phyloP scores from a whole-genome alignment of 1,140 invertebrate species.

The Eriosoma lanigerum region DNA sequence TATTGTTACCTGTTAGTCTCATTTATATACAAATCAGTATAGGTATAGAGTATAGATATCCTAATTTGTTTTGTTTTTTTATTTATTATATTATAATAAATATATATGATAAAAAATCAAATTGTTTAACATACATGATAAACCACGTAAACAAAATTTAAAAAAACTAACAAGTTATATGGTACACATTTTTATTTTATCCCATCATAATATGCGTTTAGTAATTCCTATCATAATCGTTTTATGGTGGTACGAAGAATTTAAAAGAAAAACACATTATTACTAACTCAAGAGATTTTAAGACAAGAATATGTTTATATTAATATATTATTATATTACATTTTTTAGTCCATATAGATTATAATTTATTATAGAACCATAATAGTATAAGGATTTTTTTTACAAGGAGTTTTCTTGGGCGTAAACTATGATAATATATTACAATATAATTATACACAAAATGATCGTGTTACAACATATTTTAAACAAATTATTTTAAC shows the following conservation, averaged over 20 bases:
- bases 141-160: too few relatives aligned
- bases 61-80: too few relatives aligned
- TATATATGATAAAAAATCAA: too few relatives aligned
- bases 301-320: neutral
- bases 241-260: neutral
- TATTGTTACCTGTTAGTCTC: too few relatives aligned
- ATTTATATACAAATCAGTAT: too few relatives aligned
- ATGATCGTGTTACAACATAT: slow-evolving; percentile 2
- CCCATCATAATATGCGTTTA: neutral
- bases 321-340: too few relatives aligned
- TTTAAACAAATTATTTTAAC: slow-evolving; percentile 22
- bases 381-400: slow-evolving; percentile 24
- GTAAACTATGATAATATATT: neutral
- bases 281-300: slow-evolving; percentile 7
- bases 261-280: neutral
- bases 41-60: too few relatives aligned
- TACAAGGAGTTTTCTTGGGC: neutral
- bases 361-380: slow-evolving; percentile 11
- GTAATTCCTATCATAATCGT: neutral
- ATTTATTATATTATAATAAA: too few relatives aligned
- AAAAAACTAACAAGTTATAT: neutral
- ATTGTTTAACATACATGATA: neutral
- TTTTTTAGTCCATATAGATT: slow-evolving; percentile 13
- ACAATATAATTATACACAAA: neutral
- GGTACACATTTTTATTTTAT: neutral